Percentiles rank a stretch among this genome's conserved stretches.
Evolutionary conservation across 2,888 invertebrate genomes (phyloP).

Genomic region (Drosophila cyrtoloma): DNA sequence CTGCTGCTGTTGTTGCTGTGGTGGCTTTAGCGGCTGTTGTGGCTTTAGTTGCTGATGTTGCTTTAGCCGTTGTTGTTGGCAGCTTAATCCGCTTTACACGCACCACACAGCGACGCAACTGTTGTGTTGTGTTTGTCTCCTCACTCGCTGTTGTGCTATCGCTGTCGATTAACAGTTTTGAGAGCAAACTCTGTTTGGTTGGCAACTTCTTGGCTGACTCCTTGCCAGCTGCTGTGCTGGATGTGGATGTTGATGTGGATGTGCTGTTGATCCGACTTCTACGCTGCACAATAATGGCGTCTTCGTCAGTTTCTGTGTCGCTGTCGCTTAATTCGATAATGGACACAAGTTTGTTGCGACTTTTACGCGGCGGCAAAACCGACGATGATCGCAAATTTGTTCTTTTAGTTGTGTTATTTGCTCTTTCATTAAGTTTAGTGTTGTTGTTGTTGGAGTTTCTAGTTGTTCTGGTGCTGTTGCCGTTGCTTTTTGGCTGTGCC

Average conservation of each 20-base stretch:
- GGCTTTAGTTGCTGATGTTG: neutral
- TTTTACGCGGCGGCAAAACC: constrained; percentile 32
- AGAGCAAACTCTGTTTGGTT: constrained; percentile 40
- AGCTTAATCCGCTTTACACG: constrained; percentile 64
- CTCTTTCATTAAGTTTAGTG: neutral
- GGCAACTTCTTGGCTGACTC: constrained; percentile 1
- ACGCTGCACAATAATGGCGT: neutral
- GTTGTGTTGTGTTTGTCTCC: constrained; percentile 5
- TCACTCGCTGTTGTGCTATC: constrained; percentile 32
- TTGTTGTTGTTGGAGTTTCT: constrained; percentile 13
- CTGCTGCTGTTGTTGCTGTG: neutral
- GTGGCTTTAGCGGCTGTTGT: neutral
- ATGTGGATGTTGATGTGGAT: neutral
- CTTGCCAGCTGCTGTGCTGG: neutral
- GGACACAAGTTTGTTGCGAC: constrained; percentile 59
- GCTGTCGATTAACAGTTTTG: constrained; percentile 43
- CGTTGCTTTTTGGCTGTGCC: constrained; percentile 60
- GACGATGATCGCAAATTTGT: neutral
- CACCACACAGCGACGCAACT: constrained; percentile 64
- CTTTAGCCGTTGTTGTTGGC: neutral
- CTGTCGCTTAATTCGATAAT: constrained; percentile 76
- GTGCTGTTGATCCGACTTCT: constrained; percentile 16
- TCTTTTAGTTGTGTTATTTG: neutral
- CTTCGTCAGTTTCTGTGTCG: constrained; percentile 38
- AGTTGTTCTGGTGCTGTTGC: constrained; percentile 3